Evolutionary conservation across 2,888 invertebrate genomes (phyloP).

Genomic region (Caenorhabditis sp.): DNA sequence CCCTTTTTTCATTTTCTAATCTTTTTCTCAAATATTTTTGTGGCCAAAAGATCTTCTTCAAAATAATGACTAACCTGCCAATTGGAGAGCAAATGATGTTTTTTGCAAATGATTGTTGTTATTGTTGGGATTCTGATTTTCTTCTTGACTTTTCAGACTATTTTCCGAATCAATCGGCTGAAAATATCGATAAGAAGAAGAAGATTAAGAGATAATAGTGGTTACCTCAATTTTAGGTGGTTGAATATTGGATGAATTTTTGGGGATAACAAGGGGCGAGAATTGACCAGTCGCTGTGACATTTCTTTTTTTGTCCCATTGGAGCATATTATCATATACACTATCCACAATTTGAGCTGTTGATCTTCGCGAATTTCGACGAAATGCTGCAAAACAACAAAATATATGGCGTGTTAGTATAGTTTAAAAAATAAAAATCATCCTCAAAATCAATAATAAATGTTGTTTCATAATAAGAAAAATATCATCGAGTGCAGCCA

Average conservation of each 20-base stretch:
- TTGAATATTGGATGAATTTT: neutral
- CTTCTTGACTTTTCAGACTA: neutral
- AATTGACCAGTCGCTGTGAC: neutral
- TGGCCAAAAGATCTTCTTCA: neutral
- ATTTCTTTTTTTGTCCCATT: slow-evolving; percentile 4
- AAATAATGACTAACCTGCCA: slow-evolving; percentile 22
- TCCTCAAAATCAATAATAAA: neutral
- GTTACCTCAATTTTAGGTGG: neutral
- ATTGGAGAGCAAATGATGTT: slow-evolving; percentile 24
- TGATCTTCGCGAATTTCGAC: neutral
- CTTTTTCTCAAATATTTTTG: slow-evolving; percentile 1
- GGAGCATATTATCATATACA: slow-evolving; percentile 6
- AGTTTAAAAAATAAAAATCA: neutral
- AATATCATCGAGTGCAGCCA: neutral
- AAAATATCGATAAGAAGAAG: neutral
- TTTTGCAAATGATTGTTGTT: neutral
- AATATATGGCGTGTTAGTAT: neutral
- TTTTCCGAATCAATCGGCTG: neutral
- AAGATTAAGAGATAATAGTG: too few relatives aligned
- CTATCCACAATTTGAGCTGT: neutral
- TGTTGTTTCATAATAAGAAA: neutral
- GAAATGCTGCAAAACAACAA: slow-evolving; percentile 26
- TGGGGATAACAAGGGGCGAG: slow-evolving; percentile 1
- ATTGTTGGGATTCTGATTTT: neutral
- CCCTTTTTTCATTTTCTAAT: neutral